Evolutionary conservation across 1,140 invertebrate genomes (phyloP), one percentile per base, ranked within the genome.

Genomic region (Eubasilissa regina): DNA sequence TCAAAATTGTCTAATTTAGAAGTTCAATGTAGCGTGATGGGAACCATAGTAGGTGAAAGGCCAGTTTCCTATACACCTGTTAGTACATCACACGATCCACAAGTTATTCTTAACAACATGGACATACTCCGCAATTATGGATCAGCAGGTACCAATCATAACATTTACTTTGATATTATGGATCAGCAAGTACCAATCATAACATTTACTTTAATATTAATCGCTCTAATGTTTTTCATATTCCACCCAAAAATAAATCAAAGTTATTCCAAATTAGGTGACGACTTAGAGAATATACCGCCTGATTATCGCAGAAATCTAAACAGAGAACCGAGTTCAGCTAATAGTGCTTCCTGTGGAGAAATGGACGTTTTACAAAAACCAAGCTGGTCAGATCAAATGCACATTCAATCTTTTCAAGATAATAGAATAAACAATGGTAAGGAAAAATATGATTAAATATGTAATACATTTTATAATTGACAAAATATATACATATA

Each of bases 51-150:
- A 81, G 90, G 90, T 74, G 83, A 85, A 9, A 87, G 94, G 83
- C 94, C 94, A 47, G 92, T 93, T 12, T 96, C 95, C 76, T 96
- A 95, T 86, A 95, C 95, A 4, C 48, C 81, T 53, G 72, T 78
- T 43, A 94, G 94, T 0, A 85, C 93, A 91, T 68, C 94, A 83
- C 90, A 90, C 91, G 73, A 94, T 83, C 91, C 93, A 17, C 90
- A 92, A 45, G 92, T 92, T 66, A 91, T 80, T 12, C 72, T 82
- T 4, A 97, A 97, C 89, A 96, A 96, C 87, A 90, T 97, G 84
- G 95, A 97, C 87, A 95, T 94, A n/a, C 89, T 96, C 55, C 89
- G 95, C 56, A 96, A 94, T 85, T 97, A 97, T 86, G 95, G 95
- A 45, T 96, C 95, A 78, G 95, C 95, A 47, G 95, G 87, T 82